A percentile compares a stretch with the other conserved stretches of the same genome.
phyloP scores from a whole-genome alignment of 1,140 invertebrate genomes.

The Magallana ariakensis region DNA sequence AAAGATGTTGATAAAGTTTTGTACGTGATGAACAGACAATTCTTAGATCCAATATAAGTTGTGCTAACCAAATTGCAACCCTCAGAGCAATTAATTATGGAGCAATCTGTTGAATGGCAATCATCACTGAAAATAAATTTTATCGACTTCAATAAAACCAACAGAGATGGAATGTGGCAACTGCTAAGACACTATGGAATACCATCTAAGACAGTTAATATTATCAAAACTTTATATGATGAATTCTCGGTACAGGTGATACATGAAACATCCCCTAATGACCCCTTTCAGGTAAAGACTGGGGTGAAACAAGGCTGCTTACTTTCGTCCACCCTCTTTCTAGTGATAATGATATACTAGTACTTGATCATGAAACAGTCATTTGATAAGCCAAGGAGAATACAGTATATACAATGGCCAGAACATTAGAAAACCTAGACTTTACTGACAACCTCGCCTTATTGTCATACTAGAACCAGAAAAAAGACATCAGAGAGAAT shows the following conservation, averaged over 20 bases:
- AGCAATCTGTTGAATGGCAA: slow-evolving; percentile 41
- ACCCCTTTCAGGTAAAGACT: slow-evolving; percentile 20
- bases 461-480: background rate
- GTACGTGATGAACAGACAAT: slow-evolving; percentile 12
- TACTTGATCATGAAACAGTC: background rate
- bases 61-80: background rate
- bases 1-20: slow-evolving; percentile 34
- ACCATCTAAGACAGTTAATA: too few species aligned
- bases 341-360: background rate
- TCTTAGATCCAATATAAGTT: slow-evolving; percentile 23
- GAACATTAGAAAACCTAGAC: too few species aligned
- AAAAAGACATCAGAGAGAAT: background rate
- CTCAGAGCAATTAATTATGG: slow-evolving; percentile 28
- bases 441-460: background rate
- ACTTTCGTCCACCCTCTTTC: background rate
- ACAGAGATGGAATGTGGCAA: background rate
- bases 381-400: too few species aligned
- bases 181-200: background rate
- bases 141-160: slow-evolving; percentile 1
- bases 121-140: slow-evolving; percentile 30
- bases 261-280: slow-evolving; percentile 27
- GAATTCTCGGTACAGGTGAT: slow-evolving; percentile 33
- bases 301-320: slow-evolving; percentile 34
- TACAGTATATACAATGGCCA: too few species aligned
- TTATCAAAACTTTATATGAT: too few species aligned